These are phyloP conservation scores for Misgurnus anguillicaudatus DNA, from an alignment of 2,113 vertebrate species.

Conservation along the genomic window DNA sequence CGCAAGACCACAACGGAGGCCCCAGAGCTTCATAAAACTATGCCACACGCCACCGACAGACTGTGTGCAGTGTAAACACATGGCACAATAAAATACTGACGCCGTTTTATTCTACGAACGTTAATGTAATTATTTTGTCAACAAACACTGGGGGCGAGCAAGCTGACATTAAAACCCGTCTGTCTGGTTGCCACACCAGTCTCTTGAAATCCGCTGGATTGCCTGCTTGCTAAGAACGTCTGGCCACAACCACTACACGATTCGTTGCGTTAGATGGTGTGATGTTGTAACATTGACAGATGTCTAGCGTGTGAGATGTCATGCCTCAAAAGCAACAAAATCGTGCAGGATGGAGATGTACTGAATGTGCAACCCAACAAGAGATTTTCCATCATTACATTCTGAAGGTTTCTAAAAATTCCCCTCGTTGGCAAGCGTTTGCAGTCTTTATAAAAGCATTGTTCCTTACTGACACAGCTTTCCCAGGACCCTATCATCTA, in stretches of 20 bases:
- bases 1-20: background rate
- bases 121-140: no score
- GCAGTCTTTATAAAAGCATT: background rate
- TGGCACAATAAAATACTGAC: background rate
- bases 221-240: background rate
- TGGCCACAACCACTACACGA: background rate
- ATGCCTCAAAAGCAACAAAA: background rate
- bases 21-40: background rate
- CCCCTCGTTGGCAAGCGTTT: background rate
- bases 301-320: background rate
- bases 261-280: background rate
- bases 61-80: background rate
- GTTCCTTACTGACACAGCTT: background rate
- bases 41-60: background rate
- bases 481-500: background rate
- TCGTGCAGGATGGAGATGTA: no score
- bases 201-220: background rate
- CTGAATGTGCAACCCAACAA: background rate
- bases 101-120: background rate
- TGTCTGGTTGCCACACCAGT: background rate
- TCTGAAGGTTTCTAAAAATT: conserved; percentile 17
- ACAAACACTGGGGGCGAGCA: no score
- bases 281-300: background rate
- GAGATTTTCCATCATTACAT: conserved; percentile 6
- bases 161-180: conserved; percentile 5